These are phyloP conservation scores for Sthenelais limicola DNA, from an alignment of 2,888 invertebrate genomes.

Conservation along the genomic window DNA sequence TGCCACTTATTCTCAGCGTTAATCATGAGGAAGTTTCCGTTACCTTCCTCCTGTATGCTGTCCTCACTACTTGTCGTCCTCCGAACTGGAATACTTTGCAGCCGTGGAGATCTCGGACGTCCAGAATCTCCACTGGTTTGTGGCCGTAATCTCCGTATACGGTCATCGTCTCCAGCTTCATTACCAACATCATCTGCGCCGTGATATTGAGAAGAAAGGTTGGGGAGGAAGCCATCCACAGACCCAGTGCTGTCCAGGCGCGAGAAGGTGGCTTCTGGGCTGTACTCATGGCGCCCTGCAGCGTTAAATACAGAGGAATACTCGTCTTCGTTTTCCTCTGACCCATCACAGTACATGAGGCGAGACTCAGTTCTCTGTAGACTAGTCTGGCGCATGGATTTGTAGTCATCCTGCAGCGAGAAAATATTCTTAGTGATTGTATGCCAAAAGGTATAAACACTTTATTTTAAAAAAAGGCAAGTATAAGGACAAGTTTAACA, in stretches of 20 bases:
- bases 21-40: slow-evolving; percentile 12
- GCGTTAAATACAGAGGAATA: slow-evolving; percentile 34
- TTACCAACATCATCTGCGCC: background rate
- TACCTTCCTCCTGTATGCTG: slow-evolving; percentile 30
- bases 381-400: slow-evolving; percentile 33
- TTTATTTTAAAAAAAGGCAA: too few relatives aligned
- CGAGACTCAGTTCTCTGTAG: slow-evolving; percentile 36
- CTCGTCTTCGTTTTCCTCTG: slow-evolving; percentile 44
- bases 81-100: slow-evolving; percentile 20
- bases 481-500: too few relatives aligned
- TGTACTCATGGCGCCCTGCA: slow-evolving; percentile 12
- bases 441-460: too few relatives aligned
- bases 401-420: slow-evolving; percentile 41
- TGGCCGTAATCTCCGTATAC: slow-evolving; percentile 1
- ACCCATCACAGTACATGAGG: slow-evolving; percentile 40
- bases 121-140: background rate
- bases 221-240: slow-evolving; percentile 44
- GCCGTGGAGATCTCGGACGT: slow-evolving; percentile 27
- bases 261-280: slow-evolving; percentile 33
- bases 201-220: background rate
- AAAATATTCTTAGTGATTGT: too few relatives aligned
- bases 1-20: background rate
- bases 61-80: slow-evolving; percentile 23
- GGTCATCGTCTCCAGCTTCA: slow-evolving; percentile 26
- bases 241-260: slow-evolving; percentile 45